Base-by-base conservation (phyloP, 1,140 invertebrate species). In the Dendrolimus kikuchii region DNA sequence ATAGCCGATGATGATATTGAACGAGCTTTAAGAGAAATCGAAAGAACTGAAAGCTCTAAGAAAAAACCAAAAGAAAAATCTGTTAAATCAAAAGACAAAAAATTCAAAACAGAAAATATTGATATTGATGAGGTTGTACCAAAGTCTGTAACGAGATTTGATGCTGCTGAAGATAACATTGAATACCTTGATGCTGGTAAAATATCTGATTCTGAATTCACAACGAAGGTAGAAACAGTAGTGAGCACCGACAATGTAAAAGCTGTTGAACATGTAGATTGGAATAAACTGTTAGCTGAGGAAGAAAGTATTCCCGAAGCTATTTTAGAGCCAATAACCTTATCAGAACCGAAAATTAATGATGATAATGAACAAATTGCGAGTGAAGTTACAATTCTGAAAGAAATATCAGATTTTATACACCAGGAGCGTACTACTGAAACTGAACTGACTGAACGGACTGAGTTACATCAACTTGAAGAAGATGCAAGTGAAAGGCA, bases 1-100 rank as follows among this genome's bases (percentile, higher is more conserved):
- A 23, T 23, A 23, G 56, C 74, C 4, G 88, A 88, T 49, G 89
- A 91, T 66, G 90, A 92, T 64, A 89, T 92, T 60, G 91, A 92
- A 63, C 90, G 89, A 69, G 90, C 66, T 41, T 48, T 70, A 38
- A 71, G 68, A 51, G 66, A 69, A 40, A 71, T 72, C 46, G 69
- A 70, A 59, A 41, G 54, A 40, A 38, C 54, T 36, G 60, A 65
- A 48, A 38, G 51, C 40, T 37, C 55, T 42, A 74, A 71, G 51
- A 72, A 66, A 52, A 75, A 74, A 57, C 40, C 56, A 8, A 64
- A 64, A 41, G 66, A 64, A 42, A 67, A 66, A 62, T 6, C 23
- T 7, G 38, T 40, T n/a, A 71, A 71, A 53, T 6, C 47, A n/a
- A 75, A 74, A 56, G 49, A 48, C 8, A 50, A 51, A 64, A 46